Base-by-base conservation (phyloP, 2,797 vertebrate species). In the Chaenodraco wilsoni region DNA sequence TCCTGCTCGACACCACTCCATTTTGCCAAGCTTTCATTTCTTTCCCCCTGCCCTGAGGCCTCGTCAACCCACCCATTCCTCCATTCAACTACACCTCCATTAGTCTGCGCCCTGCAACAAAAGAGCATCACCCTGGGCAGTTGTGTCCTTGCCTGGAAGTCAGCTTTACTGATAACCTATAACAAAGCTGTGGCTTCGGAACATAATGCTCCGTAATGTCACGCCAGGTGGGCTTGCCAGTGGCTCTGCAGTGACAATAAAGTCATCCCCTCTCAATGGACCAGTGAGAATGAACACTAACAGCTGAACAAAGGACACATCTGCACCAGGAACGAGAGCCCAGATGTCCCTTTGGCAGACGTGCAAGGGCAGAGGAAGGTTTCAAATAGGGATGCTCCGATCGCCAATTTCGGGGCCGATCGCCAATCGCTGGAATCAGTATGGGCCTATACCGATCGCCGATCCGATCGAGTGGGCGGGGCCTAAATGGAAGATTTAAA, bases 1-100 rank as follows among this genome's bases (percentile, higher is more conserved):
- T 80, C 82, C 84, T 62, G 72, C 79, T 73, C 58, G 81, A 87
- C 79, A 86, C 61, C 51, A 55, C 86, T 86, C 66, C 69, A 79
- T 87, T 37, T 80, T 50, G 56, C 78, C 80, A 81, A 83, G 83
- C 86, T 83, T 83, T 83, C 83, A 85, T 77, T 81, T 69, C 73
- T 74, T 66, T 67, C 82, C 68, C 80, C 75, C 66, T 45, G 68
- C 85, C 65, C 52, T 12, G 16, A 61, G 58, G 66, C 48, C 57
- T 72, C 66, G 65, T 70, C 69, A 40, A 15, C 76, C 64, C 41
- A 31, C 75, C 64, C 41, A 31, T 74, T 68, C 83, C 50, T 57
- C 45, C 82, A 67, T 52, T 51, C 67, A 11, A 44, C 81, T 58
- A 13, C 68, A 72, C 63, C 62, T 79, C 57, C 63, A 72, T 76